Conservation (phyloP, 2,113 vertebrate genomes). For the Hemibagrus wyckioides region DNA sequence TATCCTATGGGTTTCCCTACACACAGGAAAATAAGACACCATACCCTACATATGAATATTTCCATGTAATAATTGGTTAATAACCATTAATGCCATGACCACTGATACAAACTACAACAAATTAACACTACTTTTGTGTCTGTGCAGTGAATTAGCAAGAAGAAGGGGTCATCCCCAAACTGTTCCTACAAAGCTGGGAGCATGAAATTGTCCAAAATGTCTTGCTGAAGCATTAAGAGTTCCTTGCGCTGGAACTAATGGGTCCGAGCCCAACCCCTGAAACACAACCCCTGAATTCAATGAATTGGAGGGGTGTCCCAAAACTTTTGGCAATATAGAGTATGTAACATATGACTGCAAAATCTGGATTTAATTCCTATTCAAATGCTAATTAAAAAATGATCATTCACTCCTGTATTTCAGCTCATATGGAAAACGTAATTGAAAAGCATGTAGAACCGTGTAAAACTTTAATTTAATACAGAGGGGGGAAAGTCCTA, state of each 20-base stretch:
- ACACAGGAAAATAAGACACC: too few species aligned
- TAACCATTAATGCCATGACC: background rate
- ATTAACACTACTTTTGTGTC: background rate
- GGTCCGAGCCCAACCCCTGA: too few species aligned
- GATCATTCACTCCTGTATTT: background rate
- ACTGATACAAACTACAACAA: background rate
- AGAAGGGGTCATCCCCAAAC: too few species aligned
- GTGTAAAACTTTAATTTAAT: background rate
- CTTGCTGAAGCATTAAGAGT: too few species aligned
- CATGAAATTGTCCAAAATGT: too few species aligned
- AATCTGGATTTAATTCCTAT: background rate
- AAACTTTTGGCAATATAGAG: too few species aligned
- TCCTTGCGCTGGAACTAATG: too few species aligned
- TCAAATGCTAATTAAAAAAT: background rate
- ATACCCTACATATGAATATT: background rate
- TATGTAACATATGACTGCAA: background rate
- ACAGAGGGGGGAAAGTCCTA: background rate
- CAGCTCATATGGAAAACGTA: background rate
- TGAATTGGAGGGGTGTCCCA: too few species aligned
- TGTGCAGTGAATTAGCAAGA: background rate
- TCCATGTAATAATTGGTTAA: background rate
- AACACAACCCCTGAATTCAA: too few species aligned
- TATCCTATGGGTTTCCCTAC: background rate
- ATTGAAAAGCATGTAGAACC: background rate
- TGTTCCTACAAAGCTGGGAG: too few species aligned